A percentile compares a stretch with the other conserved stretches of the same genome.
Conservation (phyloP, 92 coral and sea anemone species). For the Bergia puertoricense region DNA sequence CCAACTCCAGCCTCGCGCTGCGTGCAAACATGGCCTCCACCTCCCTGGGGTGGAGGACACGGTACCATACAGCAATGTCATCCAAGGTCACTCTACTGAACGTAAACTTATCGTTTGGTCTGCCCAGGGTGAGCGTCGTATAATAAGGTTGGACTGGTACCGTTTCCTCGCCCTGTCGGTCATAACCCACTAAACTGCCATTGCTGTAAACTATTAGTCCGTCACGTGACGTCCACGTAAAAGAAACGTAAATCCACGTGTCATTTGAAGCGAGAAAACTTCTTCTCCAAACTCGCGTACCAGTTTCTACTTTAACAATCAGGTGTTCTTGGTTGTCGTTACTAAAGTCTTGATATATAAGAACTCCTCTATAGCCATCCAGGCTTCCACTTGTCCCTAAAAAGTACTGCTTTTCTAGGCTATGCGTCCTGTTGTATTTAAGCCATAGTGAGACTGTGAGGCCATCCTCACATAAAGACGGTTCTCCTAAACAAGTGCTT, state of each 20-base stretch:
- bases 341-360: conserved; percentile 84
- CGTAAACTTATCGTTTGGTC: conserved; percentile 60
- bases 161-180: conserved; percentile 53
- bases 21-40: conserved; percentile 80
- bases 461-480: conserved; percentile 78
- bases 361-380: conserved; percentile 79
- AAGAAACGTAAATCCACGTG: conserved; percentile 85
- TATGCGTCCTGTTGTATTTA: conserved; percentile 59
- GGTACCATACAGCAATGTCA: conserved; percentile 91
- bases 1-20: conserved; percentile 58
- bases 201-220: conserved; percentile 83
- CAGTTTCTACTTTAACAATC: conserved; percentile 86
- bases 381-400: conserved; percentile 91
- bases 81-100: conserved; percentile 79
- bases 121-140: conserved; percentile 65
- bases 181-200: conserved; percentile 72
- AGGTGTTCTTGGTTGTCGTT: conserved; percentile 71
- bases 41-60: conserved; percentile 74
- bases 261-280: conserved; percentile 82
- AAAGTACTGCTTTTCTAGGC: conserved; percentile 66
- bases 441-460: conserved; percentile 91
- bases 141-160: conserved; percentile 53
- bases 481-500: conserved; percentile 90
- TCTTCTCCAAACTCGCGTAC: conserved; percentile 83
- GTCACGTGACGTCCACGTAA: conserved; percentile 88